Evolutionary conservation across 2,113 vertebrate species (phyloP), one percentile per base, ranked within the genome.

Genomic region (Nycticebus coucang): DNA sequence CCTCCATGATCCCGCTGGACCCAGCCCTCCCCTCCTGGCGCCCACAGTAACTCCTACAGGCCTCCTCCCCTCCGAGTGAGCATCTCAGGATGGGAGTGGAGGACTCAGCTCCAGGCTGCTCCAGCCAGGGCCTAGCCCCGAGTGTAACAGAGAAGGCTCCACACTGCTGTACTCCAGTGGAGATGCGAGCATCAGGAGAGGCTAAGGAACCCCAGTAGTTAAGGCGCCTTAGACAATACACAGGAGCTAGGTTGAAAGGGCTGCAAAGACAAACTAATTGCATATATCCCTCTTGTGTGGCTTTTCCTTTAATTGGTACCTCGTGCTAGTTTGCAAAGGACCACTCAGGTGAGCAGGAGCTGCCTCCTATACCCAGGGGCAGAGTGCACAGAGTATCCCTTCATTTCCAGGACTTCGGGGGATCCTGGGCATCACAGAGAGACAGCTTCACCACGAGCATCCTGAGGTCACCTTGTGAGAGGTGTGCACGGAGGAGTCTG

Each of bases 361-460:
- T 21, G 64, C 53, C 68, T 80, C 21, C 41, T 35, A 6, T 1
- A 13, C 37, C 41, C 2, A 4, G 9, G 0, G 72, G 22, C 18
- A 68, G 69, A 21, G 13, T 1, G 14, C 1, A 21, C 7, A 6
- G 53, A 10, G 28, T 35, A 50, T 45, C 45, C 60, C 22, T 17
- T 62, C 12, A 33, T 10, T 33, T 17, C 60, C 30, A 64, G 53
- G 68, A n/a, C 72, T 28, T 21, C 0, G 0, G 33, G 19, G 21
- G 15, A 53, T 24, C 35, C 26, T 19, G 7, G 55, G 60, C 4
- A 24, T 5, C 22, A 37, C 12, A 18, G 10, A 19, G 11, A 1
- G 2, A 0, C 7, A 7, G 5, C 57, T 45, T 37, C 28, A 2
- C 17, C 72, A 30, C 7, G 1, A 7, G 3, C 1, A 0, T 5